Conservation (phyloP, 2,113 vertebrate species). For the Phodopus roborovskii region DNA sequence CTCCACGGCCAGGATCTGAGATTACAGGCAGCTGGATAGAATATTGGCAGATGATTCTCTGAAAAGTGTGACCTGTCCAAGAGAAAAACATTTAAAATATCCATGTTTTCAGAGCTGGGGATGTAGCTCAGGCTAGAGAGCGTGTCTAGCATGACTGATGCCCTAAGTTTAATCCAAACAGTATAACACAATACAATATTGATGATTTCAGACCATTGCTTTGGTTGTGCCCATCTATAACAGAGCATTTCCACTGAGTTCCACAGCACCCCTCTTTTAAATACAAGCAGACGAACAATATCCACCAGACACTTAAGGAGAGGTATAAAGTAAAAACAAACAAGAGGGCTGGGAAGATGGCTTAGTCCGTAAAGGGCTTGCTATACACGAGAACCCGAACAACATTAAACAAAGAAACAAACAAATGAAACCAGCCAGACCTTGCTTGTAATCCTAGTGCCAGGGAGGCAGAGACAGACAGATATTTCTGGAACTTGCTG, state of each 20-base stretch:
- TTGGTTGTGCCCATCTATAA: not conserved
- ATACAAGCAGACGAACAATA: not conserved
- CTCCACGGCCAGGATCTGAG: not conserved
- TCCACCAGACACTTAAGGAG: too few species aligned
- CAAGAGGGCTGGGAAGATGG: not conserved
- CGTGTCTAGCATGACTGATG: not conserved
- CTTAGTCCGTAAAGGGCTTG: not conserved
- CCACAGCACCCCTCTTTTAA: not conserved
- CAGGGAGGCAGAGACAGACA: not conserved
- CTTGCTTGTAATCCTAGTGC: not conserved
- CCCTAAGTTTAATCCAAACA: not conserved
- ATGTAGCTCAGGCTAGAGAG: not conserved
- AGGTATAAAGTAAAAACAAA: not conserved
- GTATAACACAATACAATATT: not conserved
- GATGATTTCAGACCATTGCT: not conserved
- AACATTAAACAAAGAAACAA: not conserved
- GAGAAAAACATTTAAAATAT: conserved; percentile 24
- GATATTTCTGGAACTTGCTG: not conserved
- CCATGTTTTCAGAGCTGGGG: not conserved
- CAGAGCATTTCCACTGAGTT: not conserved
- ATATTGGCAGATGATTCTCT: not conserved
- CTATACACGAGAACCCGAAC: not conserved
- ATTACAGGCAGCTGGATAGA: not conserved
- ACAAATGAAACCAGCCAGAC: not conserved
- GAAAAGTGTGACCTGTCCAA: not conserved